Percentiles rank a stretch among this genome's conserved stretches.
phyloP scores from a whole-genome alignment of 2,797 vertebrate species.

The Smutsia gigantea region DNA sequence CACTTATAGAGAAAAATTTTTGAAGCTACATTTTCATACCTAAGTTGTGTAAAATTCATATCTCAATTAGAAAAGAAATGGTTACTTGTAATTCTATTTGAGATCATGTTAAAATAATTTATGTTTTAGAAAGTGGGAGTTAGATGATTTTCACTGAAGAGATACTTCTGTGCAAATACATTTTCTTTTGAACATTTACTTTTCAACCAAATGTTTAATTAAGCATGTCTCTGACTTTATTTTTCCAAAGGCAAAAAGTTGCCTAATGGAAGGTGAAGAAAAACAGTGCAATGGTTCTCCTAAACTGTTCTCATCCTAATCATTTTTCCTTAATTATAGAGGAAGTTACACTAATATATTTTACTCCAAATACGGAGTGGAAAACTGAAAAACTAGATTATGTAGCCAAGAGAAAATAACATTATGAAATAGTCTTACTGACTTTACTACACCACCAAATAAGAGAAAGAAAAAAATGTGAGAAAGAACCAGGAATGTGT shows the following conservation, averaged over 20 bases:
- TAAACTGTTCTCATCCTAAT: conserved; percentile 66
- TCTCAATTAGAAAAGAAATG: not conserved
- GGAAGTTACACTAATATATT: conserved; percentile 53
- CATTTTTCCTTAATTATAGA: conserved; percentile 69
- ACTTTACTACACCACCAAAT: conserved; percentile 26
- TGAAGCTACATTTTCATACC: not conserved
- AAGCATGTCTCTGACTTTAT: conserved; percentile 37
- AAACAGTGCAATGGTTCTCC: conserved; percentile 72
- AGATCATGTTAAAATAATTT: not conserved
- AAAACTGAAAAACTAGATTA: conserved; percentile 34
- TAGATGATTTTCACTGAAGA: not conserved
- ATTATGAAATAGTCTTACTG: conserved; percentile 45
- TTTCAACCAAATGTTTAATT: conserved; percentile 48
- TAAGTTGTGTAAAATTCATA: not conserved
- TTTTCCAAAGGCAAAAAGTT: conserved; percentile 64
- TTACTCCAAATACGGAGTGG: conserved; percentile 40
- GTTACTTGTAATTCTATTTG: conserved; percentile 23
- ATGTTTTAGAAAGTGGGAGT: not conserved
- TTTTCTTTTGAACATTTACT: conserved; percentile 47
- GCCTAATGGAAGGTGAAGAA: not conserved
- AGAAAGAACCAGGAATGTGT: conserved; percentile 35
- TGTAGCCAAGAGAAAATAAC: conserved; percentile 57
- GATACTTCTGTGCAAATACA: not conserved
- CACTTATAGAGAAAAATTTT: not conserved
- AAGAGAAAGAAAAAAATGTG: conserved; percentile 49